Percentiles rank a stretch among this genome's conserved stretches.
Evolutionary conservation across 2,888 invertebrate genomes (phyloP).

Genomic region (Panzeria rudis): DNA sequence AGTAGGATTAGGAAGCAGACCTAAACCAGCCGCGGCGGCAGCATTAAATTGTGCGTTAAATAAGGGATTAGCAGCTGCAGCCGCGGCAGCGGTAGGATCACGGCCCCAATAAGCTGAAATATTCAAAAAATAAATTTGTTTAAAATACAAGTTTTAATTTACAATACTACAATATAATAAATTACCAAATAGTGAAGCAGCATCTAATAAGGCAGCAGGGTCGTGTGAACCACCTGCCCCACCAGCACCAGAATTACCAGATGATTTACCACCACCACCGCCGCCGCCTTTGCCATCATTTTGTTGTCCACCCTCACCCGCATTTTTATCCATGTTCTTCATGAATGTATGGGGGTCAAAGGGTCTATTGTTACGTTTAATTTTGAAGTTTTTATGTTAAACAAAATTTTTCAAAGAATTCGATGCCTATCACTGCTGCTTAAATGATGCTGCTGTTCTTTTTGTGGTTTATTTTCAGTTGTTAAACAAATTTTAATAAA

Average conservation of each 20-base stretch:
- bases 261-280: conserved; percentile 84
- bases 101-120: conserved; percentile 92
- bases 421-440: conserved; percentile 31
- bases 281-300: conserved; percentile 82
- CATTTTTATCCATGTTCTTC: conserved; percentile 91
- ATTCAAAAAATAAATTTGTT: conserved; percentile 32
- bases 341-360: conserved; percentile 74
- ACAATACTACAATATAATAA: conserved; percentile 4
- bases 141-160: conserved; percentile 78
- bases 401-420: conserved; percentile 65
- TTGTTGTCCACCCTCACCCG: conserved; percentile 85
- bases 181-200: conserved; percentile 89
- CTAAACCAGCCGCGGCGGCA: conserved; percentile 82
- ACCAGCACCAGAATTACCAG: conserved; percentile 84
- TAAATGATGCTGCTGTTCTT: conserved; percentile 15
- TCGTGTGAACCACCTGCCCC: conserved; percentile 84
- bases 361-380: conserved; percentile 76
- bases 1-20: conserved; percentile 83
- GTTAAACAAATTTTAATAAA: conserved; percentile 38
- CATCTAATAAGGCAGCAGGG: conserved; percentile 90
- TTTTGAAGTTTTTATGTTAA: conserved; percentile 74
- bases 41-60: conserved; percentile 84
- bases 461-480: conserved; percentile 36
- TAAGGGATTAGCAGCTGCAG: conserved; percentile 83
- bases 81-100: conserved; percentile 84